Conservation (phyloP, 2,888 invertebrate genomes). For the Pollenia griseotomentosa region DNA sequence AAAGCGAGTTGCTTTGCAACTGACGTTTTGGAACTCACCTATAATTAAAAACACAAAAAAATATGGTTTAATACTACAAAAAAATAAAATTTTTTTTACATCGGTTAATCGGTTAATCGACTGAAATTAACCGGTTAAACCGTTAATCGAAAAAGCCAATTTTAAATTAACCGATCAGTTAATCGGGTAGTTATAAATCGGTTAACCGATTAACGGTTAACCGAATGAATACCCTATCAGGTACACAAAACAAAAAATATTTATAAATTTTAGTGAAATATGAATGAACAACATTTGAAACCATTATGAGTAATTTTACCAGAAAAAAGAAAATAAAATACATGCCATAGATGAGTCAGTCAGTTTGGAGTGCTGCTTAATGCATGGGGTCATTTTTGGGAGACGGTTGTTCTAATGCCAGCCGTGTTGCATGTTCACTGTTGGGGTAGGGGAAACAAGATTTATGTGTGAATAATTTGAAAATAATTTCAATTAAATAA, state of each 20-base stretch:
- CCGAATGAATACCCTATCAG: too few species aligned
- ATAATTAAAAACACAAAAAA: too few species aligned
- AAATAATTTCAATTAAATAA: not conserved
- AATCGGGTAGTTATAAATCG: too few species aligned
- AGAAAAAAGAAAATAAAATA: slow-evolving; percentile 21
- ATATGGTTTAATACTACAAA: too few species aligned
- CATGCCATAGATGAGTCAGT: slow-evolving; percentile 46
- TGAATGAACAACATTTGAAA: slow-evolving; percentile 37
- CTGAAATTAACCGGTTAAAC: too few species aligned
- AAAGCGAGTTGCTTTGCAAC: too few species aligned
- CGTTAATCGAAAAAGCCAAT: too few species aligned
- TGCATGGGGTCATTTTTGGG: not conserved
- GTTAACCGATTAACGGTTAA: too few species aligned
- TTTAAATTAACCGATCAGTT: too few species aligned
- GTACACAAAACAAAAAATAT: not conserved
- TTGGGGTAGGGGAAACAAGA: not conserved
- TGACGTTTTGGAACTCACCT: too few species aligned
- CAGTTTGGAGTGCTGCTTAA: not conserved
- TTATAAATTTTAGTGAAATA: not conserved
- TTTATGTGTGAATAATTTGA: slow-evolving; percentile 28
- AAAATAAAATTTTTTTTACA: too few species aligned
- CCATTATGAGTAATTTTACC: slow-evolving; percentile 60
- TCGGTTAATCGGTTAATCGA: too few species aligned
- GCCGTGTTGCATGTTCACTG: not conserved
- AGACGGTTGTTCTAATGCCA: not conserved